phyloP scores from a whole-genome alignment of 2,797 vertebrate genomes.

The Alosa sapidissima region DNA sequence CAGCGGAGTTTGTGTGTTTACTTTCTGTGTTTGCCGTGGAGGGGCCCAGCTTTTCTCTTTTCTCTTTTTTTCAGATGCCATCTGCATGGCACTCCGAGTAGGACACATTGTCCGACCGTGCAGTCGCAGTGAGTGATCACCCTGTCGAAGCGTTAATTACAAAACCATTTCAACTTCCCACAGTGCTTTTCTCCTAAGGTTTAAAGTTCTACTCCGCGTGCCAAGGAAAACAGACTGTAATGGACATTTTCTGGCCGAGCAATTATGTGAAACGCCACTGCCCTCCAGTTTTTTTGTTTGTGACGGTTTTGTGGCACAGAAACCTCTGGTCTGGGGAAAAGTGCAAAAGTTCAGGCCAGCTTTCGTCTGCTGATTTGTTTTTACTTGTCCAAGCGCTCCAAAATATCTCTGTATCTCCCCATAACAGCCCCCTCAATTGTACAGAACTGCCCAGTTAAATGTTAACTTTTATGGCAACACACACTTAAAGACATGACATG shows the following conservation, averaged over 20 bases:
- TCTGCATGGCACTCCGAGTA: conserved; percentile 70
- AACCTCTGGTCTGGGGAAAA: conserved; percentile 43
- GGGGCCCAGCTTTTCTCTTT: conserved; percentile 50
- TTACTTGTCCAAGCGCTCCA: conserved; percentile 37
- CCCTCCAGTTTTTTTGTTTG: conserved; percentile 65
- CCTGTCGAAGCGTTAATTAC: conserved; percentile 69
- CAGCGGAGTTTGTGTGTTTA: conserved; percentile 78
- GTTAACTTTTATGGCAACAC: background rate
- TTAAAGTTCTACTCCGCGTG: conserved; percentile 60
- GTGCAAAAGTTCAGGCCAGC: conserved; percentile 68
- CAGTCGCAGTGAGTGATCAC: conserved; percentile 69
- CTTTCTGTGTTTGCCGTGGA: conserved; percentile 74
- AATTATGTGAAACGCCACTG: conserved; percentile 68
- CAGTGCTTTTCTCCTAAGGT: conserved; percentile 67
- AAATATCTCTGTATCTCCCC: conserved; percentile 19
- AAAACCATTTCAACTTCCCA: conserved; percentile 76
- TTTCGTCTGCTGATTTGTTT: conserved; percentile 49
- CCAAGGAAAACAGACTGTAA: conserved; percentile 73
- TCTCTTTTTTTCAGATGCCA: conserved; percentile 68
- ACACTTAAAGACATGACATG: conserved; percentile 25
- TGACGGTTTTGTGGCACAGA: conserved; percentile 54
- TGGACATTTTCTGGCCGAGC: conserved; percentile 70
- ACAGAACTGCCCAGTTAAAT: background rate
- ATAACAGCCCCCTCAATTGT: conserved; percentile 12
- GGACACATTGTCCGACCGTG: conserved; percentile 66